Evolutionary conservation across 2,113 vertebrate species (phyloP).

Genomic region (Tautogolabrus adspersus): DNA sequence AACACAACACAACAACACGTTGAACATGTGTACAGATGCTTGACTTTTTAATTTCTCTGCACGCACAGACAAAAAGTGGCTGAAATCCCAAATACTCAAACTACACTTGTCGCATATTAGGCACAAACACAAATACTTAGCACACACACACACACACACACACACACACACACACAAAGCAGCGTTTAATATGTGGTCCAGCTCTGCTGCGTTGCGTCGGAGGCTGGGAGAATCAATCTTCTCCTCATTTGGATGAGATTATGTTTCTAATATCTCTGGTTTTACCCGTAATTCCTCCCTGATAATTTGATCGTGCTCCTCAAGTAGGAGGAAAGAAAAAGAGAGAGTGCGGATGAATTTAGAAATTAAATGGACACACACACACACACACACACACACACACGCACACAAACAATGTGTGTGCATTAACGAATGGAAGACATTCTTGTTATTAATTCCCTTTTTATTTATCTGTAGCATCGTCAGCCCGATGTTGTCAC

Average conservation of each 20-base stretch:
- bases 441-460: too few relatives aligned
- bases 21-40: background rate
- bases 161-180: background rate
- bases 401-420: too few relatives aligned
- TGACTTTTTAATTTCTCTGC: background rate
- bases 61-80: background rate
- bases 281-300: constrained; percentile 75
- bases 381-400: too few relatives aligned
- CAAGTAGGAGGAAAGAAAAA: constrained; percentile 54
- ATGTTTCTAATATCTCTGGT: constrained; percentile 82
- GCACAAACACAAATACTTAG: too few relatives aligned
- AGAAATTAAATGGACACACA: constrained; percentile 42
- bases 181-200: constrained; percentile 60
- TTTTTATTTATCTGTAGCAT: too few relatives aligned
- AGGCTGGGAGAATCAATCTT: constrained; percentile 71
- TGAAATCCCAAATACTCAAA: too few relatives aligned
- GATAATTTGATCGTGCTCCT: constrained; percentile 68
- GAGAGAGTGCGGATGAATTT: constrained; percentile 4
- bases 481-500: too few relatives aligned
- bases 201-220: constrained; percentile 33
- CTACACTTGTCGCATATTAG: too few relatives aligned
- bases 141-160: constrained; percentile 9
- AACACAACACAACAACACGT: too few relatives aligned
- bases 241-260: constrained; percentile 77
- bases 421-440: too few relatives aligned